These are phyloP conservation scores for Diaphora mendica DNA, from an alignment of 2,888 invertebrate species.

Conservation along the genomic window DNA sequence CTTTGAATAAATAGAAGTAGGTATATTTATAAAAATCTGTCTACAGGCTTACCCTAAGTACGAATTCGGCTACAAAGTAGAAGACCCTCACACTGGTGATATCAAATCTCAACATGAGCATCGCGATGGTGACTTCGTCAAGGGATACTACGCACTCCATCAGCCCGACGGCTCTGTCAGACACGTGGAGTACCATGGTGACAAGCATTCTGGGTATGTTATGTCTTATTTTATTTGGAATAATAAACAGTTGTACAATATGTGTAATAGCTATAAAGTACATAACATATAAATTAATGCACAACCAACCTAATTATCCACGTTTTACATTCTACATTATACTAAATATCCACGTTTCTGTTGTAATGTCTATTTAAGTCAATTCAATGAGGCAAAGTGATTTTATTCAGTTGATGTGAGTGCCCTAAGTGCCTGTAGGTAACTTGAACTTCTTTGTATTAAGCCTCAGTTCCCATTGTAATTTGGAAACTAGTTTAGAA, in stretches of 20 bases:
- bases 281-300: too few species aligned
- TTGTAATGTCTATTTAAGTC: background rate
- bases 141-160: conserved; percentile 74
- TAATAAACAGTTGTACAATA: too few species aligned
- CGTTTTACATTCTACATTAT: too few species aligned
- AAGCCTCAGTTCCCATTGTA: background rate
- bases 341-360: too few species aligned
- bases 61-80: conserved; percentile 71
- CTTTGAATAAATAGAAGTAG: too few species aligned
- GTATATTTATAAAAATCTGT: background rate
- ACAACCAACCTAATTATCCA: too few species aligned
- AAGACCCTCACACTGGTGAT: conserved; percentile 84
- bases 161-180: conserved; percentile 84
- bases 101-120: conserved; percentile 79
- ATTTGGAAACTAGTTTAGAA: background rate
- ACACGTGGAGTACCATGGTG: conserved; percentile 83
- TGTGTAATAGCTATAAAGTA: too few species aligned
- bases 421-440: background rate
- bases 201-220: conserved; percentile 78
- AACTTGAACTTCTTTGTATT: background rate
- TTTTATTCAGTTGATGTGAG: background rate
- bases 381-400: background rate
- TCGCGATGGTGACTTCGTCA: conserved; percentile 78
- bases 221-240: too few species aligned
- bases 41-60: conserved; percentile 70